Conservation (phyloP, 2,888 invertebrate species). For the Shargacucullia verbasci region DNA sequence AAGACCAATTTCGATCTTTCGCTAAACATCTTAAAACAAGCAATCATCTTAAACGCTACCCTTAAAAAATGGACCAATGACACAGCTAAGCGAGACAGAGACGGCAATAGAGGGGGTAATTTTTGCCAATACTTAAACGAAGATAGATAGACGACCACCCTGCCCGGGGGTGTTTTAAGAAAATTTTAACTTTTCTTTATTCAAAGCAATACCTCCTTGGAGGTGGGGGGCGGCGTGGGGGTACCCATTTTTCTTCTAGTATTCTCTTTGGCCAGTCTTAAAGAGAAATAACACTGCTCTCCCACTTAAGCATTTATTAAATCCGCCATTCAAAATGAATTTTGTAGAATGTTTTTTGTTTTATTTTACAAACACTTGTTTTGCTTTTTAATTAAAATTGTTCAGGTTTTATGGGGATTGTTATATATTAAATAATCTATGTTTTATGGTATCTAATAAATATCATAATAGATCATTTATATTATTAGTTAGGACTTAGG, state of each 20-base stretch:
- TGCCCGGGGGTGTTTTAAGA: slow-evolving; percentile 78
- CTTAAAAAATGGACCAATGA: slow-evolving; percentile 80
- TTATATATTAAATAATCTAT: slow-evolving; percentile 4
- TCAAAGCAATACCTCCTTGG: slow-evolving; percentile 71
- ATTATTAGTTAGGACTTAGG: too few species aligned
- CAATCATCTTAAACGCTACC: slow-evolving; percentile 60
- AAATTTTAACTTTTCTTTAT: slow-evolving; percentile 89
- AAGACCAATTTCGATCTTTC: slow-evolving; percentile 7
- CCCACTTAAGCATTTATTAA: slow-evolving; percentile 86
- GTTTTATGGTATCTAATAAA: too few species aligned
- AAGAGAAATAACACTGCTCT: slow-evolving; percentile 82
- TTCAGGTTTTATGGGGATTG: slow-evolving; percentile 24
- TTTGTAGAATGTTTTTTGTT: slow-evolving; percentile 76
- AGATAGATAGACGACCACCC: slow-evolving; percentile 84
- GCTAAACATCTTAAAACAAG: slow-evolving; percentile 42
- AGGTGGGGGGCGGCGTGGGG: slow-evolving; percentile 59
- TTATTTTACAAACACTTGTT: slow-evolving; percentile 53
- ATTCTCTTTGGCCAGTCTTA: slow-evolving; percentile 86
- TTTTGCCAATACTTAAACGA: slow-evolving; percentile 89
- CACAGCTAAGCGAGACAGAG: slow-evolving; percentile 74
- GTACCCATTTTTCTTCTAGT: slow-evolving; percentile 80
- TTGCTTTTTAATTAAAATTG: slow-evolving; percentile 54
- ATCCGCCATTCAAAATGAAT: slow-evolving; percentile 83
- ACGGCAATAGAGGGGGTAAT: slow-evolving; percentile 73
- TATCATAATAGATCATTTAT: too few species aligned